These are phyloP conservation scores for Allacma fusca DNA, from an alignment of 2,888 invertebrate genomes.

Conservation along the genomic window DNA sequence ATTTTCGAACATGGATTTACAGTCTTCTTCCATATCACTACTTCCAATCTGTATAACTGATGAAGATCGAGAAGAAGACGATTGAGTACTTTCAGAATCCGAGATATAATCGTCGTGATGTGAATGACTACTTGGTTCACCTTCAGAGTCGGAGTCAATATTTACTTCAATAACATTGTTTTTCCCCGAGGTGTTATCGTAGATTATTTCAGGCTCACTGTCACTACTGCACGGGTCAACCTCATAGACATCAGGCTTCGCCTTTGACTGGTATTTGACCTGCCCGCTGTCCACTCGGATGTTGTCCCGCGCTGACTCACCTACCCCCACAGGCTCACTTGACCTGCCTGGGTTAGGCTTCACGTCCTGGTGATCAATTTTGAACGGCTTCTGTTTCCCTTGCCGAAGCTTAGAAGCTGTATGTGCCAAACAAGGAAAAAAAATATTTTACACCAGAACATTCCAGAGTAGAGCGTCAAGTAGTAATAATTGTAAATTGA, in stretches of 20 bases:
- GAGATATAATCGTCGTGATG: background rate
- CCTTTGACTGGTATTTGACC: background rate
- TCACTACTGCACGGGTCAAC: conserved; percentile 29
- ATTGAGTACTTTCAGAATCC: background rate
- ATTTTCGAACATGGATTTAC: background rate
- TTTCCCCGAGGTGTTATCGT: background rate
- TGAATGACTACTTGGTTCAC: background rate
- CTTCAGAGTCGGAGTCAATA: background rate
- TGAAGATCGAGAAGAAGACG: conserved; percentile 23
- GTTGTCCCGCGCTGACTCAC: conserved; percentile 16
- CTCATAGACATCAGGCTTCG: conserved; percentile 29
- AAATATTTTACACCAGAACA: background rate
- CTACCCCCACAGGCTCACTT: conserved; percentile 37
- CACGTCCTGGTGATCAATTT: conserved; percentile 34
- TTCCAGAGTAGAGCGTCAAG: background rate
- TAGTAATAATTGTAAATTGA: no score
- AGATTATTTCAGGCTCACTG: conserved; percentile 41
- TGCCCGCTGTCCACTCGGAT: background rate
- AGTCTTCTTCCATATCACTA: conserved; percentile 42
- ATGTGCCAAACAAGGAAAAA: background rate
- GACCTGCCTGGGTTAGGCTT: conserved; percentile 40
- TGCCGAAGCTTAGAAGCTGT: conserved; percentile 19
- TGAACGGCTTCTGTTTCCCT: conserved; percentile 20
- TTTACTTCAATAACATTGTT: conserved; percentile 33
- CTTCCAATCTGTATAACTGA: conserved; percentile 35